These are phyloP conservation scores for Papilio glaucus DNA, from an alignment of 1,140 invertebrate species.

Conservation along the genomic window DNA sequence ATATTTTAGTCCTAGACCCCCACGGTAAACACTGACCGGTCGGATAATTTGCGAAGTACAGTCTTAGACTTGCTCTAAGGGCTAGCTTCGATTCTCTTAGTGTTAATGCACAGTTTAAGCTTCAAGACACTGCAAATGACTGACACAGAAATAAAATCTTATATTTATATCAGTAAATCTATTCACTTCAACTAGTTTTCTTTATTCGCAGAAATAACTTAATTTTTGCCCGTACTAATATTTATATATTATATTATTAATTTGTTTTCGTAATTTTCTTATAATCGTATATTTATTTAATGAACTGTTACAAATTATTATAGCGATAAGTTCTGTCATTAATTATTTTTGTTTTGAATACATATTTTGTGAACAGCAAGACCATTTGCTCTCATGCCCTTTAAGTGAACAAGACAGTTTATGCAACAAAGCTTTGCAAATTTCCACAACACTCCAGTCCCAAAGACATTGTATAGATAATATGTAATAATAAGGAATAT, in stretches of 20 bases:
- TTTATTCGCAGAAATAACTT: not conserved
- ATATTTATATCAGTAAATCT: too few relatives aligned
- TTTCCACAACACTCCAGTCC: not conserved
- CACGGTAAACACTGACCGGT: conserved; percentile 30
- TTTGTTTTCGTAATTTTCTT: too few relatives aligned
- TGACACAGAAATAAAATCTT: too few relatives aligned
- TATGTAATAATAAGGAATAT: not conserved
- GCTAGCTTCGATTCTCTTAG: conserved; percentile 1
- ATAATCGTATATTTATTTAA: too few relatives aligned
- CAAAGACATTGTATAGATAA: not conserved
- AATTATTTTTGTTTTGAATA: not conserved
- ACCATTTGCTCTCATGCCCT: not conserved
- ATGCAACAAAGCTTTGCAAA: not conserved
- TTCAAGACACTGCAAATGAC: too few relatives aligned
- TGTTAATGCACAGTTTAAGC: not conserved
- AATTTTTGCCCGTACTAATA: not conserved
- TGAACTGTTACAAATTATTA: too few relatives aligned
- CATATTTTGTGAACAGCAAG: not conserved
- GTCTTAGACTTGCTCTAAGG: not conserved
- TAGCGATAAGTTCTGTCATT: too few relatives aligned
- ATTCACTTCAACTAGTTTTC: too few relatives aligned
- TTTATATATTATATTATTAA: too few relatives aligned
- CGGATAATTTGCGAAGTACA: conserved; percentile 13
- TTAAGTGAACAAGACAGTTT: not conserved
- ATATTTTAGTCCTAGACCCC: conserved; percentile 13